These are phyloP conservation scores for Orientallactaga sibirica DNA, from an alignment of 2,797 vertebrate species.

Conservation along the genomic window DNA sequence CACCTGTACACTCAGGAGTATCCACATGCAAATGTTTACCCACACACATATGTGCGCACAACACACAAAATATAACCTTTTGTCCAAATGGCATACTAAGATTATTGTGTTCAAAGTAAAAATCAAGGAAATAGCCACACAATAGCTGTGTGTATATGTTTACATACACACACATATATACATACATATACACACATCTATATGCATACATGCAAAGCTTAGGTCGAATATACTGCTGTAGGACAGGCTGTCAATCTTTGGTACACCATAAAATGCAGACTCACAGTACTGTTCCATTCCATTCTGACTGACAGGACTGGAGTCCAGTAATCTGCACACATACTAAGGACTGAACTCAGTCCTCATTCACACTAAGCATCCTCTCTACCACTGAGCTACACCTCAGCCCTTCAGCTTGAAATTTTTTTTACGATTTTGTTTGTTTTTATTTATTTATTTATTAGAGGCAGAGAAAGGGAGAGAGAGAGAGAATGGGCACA, in stretches of 20 bases:
- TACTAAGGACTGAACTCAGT: not conserved
- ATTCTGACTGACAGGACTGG: not conserved
- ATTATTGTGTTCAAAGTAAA: conserved; percentile 55
- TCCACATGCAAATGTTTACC: no score
- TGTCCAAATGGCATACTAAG: not conserved
- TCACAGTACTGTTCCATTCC: not conserved
- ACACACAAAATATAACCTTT: not conserved
- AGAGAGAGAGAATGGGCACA: no score
- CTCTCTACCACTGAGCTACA: not conserved
- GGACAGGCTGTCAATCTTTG: not conserved
- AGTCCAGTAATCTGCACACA: not conserved
- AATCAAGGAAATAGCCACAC: not conserved
- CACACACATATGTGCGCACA: no score
- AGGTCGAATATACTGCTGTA: not conserved
- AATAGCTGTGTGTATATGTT: not conserved
- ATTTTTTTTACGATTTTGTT: not conserved
- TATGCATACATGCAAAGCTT: not conserved
- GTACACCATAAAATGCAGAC: not conserved
- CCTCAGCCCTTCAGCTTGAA: not conserved
- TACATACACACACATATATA: not conserved
- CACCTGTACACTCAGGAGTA: no score
- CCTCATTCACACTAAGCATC: not conserved
- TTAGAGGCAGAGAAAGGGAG: no score
- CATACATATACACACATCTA: not conserved
- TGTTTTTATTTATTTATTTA: no score